phyloP scores from a whole-genome alignment of 2,113 vertebrate species.

The Lichenostomus cassidix region DNA sequence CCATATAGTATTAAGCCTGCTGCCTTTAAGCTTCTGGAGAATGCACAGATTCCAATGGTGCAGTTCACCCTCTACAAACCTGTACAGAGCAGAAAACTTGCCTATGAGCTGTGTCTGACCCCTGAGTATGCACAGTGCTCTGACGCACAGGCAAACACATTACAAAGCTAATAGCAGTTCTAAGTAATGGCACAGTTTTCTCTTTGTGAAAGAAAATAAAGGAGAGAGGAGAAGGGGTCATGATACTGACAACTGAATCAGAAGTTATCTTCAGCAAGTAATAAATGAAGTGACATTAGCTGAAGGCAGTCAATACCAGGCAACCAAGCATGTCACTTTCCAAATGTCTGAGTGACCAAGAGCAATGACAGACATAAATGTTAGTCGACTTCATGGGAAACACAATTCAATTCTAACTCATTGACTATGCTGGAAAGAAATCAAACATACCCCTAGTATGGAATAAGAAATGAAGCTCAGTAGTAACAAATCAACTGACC shows the following conservation, averaged over 20 bases:
- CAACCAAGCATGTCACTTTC: background rate
- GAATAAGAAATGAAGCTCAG: background rate
- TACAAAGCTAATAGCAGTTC: background rate
- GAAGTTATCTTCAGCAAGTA: background rate
- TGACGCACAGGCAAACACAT: background rate
- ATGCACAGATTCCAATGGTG: background rate
- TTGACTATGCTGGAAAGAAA: background rate
- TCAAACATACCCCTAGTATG: background rate
- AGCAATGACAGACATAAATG: background rate
- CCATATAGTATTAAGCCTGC: accelerated
- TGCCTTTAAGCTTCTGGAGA: background rate
- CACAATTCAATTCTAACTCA: background rate
- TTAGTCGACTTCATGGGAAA: background rate
- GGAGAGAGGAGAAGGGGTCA: background rate
- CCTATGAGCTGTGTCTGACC: background rate
- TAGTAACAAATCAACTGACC: background rate
- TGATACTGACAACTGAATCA: background rate
- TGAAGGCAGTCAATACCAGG: conserved; percentile 9
- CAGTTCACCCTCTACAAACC: background rate
- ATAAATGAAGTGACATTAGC: conserved; percentile 16
- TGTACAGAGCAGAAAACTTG: accelerated
- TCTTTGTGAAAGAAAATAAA: background rate
- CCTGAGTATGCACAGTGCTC: background rate
- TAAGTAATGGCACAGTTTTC: background rate
- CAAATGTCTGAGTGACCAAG: background rate